Evolutionary conservation across 2,888 invertebrate genomes (phyloP), one percentile per base, ranked within the genome.

Genomic region (Apamea crenata): DNA sequence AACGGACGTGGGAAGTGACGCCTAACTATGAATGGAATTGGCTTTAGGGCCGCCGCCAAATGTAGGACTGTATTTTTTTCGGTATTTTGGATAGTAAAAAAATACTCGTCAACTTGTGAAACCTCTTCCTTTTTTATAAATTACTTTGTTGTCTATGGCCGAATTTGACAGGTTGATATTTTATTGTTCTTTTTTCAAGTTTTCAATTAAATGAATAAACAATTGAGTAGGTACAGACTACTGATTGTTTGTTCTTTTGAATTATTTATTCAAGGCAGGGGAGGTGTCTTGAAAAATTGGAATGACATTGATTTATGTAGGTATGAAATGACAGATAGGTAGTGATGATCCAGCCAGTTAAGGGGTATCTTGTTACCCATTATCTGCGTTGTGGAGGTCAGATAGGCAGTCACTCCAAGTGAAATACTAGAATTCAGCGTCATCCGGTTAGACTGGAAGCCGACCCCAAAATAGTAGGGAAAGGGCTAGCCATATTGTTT

Each of bases 1-100:
- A 59, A 74, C 74, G 78, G 68, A 82, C 78, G 82, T 86, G 81
- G 89, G 86, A 78, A 75, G 87, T 69, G 61, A 77, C 73, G 75
- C 66, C 32, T 66, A 63, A 74, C 61, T 80, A 40, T 80, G 70
- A 78, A 75, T 77, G 56, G 40, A 59, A 53, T 59, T 47, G 47
- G 36, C 53, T 65, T 68, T 82, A 56, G 44, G 68, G 44, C 44
- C 18, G 80, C 67, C 18, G 80, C 67, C 32, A 67, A 80, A 80
- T 72, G 6, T 50, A 18, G 10, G 25, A 44, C 29, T 56, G 21
- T 56, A 14, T 18, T n/a, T 18, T 77, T 65, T 36, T 1, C 10
- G 36, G 29, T 18, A 29, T 56, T 12, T 44, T 69, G 16, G 29
- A 12, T 44, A 21, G n/a, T 50, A 12, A 59, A 29, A 44, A 25